These are phyloP conservation scores for Lepidurus packardi DNA, from an alignment of 1,140 invertebrate genomes.

Conservation along the genomic window DNA sequence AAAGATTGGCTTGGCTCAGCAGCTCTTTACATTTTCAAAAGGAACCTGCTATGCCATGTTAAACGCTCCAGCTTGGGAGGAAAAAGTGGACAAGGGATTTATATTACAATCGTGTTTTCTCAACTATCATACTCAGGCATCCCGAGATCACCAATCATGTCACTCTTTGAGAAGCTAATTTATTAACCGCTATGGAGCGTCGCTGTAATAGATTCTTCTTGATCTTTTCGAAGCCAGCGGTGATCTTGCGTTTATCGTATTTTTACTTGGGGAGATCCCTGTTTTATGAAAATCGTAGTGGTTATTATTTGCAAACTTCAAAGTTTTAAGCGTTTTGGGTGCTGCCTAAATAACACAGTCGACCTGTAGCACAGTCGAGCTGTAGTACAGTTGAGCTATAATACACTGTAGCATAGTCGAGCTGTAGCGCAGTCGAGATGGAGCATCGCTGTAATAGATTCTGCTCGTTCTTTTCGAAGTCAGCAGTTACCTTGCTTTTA, in stretches of 20 bases:
- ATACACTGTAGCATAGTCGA: no score
- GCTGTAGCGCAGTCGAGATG: no score
- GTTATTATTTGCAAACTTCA: no score
- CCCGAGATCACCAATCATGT: not conserved
- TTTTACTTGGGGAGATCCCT: no score
- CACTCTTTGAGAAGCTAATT: conserved; percentile 11
- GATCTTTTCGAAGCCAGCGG: not conserved
- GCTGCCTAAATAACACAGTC: not conserved
- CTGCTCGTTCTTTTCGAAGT: no score
- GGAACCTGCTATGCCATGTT: not conserved
- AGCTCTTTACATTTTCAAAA: not conserved
- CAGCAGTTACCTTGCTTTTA: no score
- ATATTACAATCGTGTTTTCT: not conserved
- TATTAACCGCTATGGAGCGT: not conserved
- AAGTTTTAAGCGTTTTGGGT: not conserved
- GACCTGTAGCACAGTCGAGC: no score
- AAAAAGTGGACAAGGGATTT: not conserved
- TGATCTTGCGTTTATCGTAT: not conserved
- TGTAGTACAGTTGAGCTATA: no score
- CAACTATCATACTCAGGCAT: not conserved
- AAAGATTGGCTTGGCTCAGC: conserved; percentile 9
- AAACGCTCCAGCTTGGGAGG: not conserved
- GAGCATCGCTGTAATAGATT: no score
- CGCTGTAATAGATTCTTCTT: not conserved
- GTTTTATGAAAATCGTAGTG: no score